These are phyloP conservation scores for Melanerpes formicivorus DNA, from an alignment of 2,113 vertebrate genomes.

Conservation along the genomic window DNA sequence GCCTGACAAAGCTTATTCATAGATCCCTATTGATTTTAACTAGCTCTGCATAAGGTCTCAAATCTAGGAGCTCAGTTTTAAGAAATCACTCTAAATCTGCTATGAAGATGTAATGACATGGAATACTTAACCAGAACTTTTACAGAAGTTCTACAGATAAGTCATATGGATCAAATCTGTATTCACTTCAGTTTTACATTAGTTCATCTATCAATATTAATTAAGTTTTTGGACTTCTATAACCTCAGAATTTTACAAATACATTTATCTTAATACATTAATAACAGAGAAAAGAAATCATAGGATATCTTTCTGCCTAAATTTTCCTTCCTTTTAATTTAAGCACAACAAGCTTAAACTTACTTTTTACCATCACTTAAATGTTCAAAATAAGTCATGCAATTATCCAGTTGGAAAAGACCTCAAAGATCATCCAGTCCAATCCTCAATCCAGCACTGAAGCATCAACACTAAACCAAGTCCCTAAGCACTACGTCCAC, in stretches of 20 bases:
- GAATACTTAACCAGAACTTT: not conserved
- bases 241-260: not conserved
- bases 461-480: too few relatives aligned
- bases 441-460: too few relatives aligned
- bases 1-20: not conserved
- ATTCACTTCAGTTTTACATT: not conserved
- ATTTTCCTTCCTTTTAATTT: conserved; percentile 2
- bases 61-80: not conserved
- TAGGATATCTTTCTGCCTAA: not conserved
- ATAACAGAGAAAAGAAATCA: not conserved
- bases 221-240: not conserved
- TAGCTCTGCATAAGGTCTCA: not conserved
- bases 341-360: not conserved
- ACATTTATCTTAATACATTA: not conserved
- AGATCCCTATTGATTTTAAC: conserved; percentile 5
- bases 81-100: not conserved
- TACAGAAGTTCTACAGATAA: not conserved
- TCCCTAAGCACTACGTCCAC: too few relatives aligned
- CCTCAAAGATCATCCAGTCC: too few relatives aligned
- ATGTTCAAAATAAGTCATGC: not conserved
- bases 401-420: not conserved
- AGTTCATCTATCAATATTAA: not conserved
- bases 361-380: not conserved
- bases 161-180: not conserved
- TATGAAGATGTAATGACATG: not conserved